Base-by-base conservation (phyloP, 2,888 invertebrate genomes). In the Drosophila pseudotakahashii region DNA sequence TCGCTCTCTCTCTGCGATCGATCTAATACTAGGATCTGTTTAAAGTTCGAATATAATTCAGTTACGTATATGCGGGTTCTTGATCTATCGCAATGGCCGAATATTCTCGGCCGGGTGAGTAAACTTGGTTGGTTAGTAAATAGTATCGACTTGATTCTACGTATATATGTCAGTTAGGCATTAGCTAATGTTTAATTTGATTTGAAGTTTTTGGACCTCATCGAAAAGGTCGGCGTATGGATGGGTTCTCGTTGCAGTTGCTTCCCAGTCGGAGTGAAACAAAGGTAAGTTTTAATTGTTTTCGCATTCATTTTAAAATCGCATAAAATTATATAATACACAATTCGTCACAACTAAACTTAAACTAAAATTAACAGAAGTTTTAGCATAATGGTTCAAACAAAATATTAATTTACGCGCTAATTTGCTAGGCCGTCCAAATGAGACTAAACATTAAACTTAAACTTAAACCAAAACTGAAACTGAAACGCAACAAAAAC, bases 241-340 rank as follows among this genome's bases (percentile, higher is more conserved):
- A 89, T 88, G 87, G 87, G 89, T 72, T 89, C 76, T 81, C 78
- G 81, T 83, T 76, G 59, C 76, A 71, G 54, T 89, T 71, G 61
- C 67, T 47, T 60, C 66, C 66, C 66, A 42, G 61, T 37, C 71
- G 23, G 30, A 69, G 61, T 72, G 59, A 74, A 79, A 88, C 75
- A 59, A 81, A 73, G 36, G 39, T 44, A 34, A 6, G 13, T n/a
- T 50, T 66, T 79, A 54, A 64, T 88, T 78, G 7, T 80, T 77
- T 78, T 80, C 74, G 60, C 75, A 76, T 89, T 85, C 82, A 77
- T 81, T 79, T 79, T 44, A 69, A 83, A 87, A 81, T 87, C 84
- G 79, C 84, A 83, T 85, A 81, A 84, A 85, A 88, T 86, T 78
- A 86, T 86, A 85, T 89, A 89, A 88, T 86, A 86, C 85, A 86